Percentiles rank a stretch among this genome's conserved stretches.
These are phyloP conservation scores for Ctenosaura bakeri DNA, from an alignment of 2,797 vertebrate species.

Conservation along the genomic window DNA sequence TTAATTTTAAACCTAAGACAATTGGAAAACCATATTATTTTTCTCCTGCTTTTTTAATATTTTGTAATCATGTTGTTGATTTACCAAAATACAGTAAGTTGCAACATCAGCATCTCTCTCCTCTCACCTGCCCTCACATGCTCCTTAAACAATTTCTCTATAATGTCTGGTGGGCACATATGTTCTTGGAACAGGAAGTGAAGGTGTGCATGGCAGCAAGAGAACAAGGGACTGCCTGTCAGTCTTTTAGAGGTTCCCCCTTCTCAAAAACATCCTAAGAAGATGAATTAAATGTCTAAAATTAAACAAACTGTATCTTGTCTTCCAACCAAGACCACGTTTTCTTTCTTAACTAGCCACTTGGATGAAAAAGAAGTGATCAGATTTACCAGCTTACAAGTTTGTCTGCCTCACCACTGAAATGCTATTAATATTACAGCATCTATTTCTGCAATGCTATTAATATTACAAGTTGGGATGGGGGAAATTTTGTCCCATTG, in stretches of 20 bases:
- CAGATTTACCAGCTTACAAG: not conserved
- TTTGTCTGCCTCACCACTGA: not conserved
- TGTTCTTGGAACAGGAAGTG: not conserved
- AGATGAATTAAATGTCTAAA: not conserved
- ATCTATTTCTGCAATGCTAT: not conserved
- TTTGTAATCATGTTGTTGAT: not conserved
- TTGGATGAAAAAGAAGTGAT: not conserved
- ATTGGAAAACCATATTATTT: not conserved
- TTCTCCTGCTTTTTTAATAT: not conserved
- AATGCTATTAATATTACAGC: not conserved
- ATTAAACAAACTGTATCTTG: not conserved
- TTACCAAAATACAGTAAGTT: not conserved
- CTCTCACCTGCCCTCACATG: not conserved
- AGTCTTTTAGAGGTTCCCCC: not conserved
- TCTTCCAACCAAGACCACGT: not conserved
- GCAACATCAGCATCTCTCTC: not conserved
- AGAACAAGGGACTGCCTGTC: too few relatives aligned
- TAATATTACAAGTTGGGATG: not conserved
- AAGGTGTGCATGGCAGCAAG: too few relatives aligned
- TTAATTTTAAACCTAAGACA: not conserved
- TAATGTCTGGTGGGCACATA: not conserved
- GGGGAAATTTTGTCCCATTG: too few relatives aligned
- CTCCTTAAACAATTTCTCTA: not conserved
- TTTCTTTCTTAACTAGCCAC: too few relatives aligned
- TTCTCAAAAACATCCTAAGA: not conserved